These are phyloP conservation scores for Prunella strophiata DNA, from an alignment of 2,797 vertebrate species.

Conservation along the genomic window DNA sequence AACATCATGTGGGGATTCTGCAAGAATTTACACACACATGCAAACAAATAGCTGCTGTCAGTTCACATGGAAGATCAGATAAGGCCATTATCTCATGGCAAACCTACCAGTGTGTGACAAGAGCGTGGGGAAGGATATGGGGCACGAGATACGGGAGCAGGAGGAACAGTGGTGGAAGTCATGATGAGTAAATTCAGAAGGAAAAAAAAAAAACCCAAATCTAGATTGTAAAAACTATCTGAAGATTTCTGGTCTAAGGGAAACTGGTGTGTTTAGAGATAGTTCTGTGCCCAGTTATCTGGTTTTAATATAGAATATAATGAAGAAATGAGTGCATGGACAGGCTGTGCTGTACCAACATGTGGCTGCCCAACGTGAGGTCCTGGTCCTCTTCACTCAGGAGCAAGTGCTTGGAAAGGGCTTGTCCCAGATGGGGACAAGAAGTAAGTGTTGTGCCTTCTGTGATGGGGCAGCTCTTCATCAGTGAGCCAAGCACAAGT, in stretches of 20 bases:
- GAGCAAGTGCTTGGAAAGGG: not conserved
- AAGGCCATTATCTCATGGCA: not conserved
- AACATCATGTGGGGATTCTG: not conserved
- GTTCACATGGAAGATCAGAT: constrained; percentile 29
- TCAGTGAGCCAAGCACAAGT: not conserved
- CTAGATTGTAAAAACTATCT: constrained; percentile 22
- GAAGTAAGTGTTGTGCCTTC: not conserved
- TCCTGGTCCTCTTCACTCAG: not conserved
- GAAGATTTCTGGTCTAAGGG: not conserved
- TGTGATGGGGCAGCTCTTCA: not conserved
- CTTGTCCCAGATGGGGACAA: not conserved
- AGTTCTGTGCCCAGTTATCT: not conserved
- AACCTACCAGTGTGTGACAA: not conserved
- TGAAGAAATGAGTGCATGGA: not conserved
- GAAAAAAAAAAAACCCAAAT: not conserved
- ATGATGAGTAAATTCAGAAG: not conserved
- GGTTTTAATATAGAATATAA: not conserved
- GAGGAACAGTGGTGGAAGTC: not conserved
- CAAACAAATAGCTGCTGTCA: constrained; percentile 9
- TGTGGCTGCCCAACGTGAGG: fast-evolving
- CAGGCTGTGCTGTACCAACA: not conserved
- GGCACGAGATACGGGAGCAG: not conserved
- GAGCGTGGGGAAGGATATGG: not conserved
- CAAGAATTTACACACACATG: not conserved
- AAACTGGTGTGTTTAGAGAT: not conserved